Evolutionary conservation across 2,888 invertebrate genomes (phyloP).

Genomic region (Acanthopleura granulata): DNA sequence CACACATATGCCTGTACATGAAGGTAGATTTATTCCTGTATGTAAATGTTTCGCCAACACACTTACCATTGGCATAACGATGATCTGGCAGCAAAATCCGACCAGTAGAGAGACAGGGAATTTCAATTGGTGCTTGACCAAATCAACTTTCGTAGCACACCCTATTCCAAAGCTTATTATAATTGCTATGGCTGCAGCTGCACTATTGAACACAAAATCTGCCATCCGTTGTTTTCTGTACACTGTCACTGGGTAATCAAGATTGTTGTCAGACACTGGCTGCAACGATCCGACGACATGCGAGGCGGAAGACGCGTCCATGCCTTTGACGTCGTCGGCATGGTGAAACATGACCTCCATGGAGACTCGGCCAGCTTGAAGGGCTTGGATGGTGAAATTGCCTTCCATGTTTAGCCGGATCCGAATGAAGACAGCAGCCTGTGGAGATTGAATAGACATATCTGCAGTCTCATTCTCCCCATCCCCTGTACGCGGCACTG

Average conservation of each 20-base stretch:
- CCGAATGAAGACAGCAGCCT: slow-evolving; percentile 38
- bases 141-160: slow-evolving; percentile 61
- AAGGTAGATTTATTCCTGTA: no score
- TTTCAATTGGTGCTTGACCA: slow-evolving; percentile 58
- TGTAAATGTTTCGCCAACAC: neutral
- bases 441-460: slow-evolving; percentile 20
- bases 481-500: slow-evolving; percentile 25
- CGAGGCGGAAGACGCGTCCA: slow-evolving; percentile 1
- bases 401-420: slow-evolving; percentile 39
- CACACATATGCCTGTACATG: no score
- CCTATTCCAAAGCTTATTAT: slow-evolving; percentile 66
- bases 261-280: slow-evolving; percentile 40
- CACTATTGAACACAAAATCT: slow-evolving; percentile 63
- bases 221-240: slow-evolving; percentile 53
- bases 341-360: slow-evolving; percentile 54
- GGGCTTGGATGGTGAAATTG: slow-evolving; percentile 52
- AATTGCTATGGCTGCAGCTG: slow-evolving; percentile 61
- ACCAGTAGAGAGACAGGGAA: slow-evolving; percentile 62
- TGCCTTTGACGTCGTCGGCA: slow-evolving; percentile 30
- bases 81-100: slow-evolving; percentile 64
- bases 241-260: slow-evolving; percentile 46
- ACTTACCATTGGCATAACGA: slow-evolving; percentile 66
- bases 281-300: slow-evolving; percentile 27
- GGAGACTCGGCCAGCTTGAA: slow-evolving; percentile 56
- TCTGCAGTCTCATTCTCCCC: slow-evolving; percentile 17